Conservation (phyloP, 2,113 vertebrate species). For the Nannospalax galili region DNA sequence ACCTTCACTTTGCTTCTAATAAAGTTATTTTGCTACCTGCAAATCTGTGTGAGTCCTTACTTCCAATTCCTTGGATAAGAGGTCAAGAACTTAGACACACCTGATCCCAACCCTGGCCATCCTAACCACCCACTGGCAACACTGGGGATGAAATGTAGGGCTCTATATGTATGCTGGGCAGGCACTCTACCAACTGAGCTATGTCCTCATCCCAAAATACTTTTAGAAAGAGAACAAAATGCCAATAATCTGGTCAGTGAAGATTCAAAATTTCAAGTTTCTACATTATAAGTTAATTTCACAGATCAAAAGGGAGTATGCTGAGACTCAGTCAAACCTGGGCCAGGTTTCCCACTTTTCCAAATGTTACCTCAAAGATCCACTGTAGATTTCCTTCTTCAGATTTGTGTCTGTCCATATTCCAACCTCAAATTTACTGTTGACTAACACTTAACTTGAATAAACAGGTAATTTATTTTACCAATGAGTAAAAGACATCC, state of each 20-base stretch:
- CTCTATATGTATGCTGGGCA: not conserved
- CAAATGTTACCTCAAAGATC: not conserved
- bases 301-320: not conserved
- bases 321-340: not conserved
- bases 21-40: not conserved
- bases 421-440: not conserved
- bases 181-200: not conserved
- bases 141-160: not conserved
- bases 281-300: not conserved
- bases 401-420: not conserved
- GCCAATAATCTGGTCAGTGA: not conserved
- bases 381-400: not conserved
- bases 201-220: not conserved
- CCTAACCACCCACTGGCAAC: not conserved
- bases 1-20: not conserved
- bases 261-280: not conserved
- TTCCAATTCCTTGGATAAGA: not conserved
- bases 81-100: not conserved
- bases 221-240: not conserved
- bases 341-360: not conserved
- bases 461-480: slow-evolving; percentile 24
- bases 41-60: not conserved
- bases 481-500: not conserved
- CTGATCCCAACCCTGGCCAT: not conserved
- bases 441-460: slow-evolving; percentile 1